Evolutionary conservation across 37 sponge, comb jelly and placozoan species (phyloP).

Genomic region (Crambe crambe): DNA sequence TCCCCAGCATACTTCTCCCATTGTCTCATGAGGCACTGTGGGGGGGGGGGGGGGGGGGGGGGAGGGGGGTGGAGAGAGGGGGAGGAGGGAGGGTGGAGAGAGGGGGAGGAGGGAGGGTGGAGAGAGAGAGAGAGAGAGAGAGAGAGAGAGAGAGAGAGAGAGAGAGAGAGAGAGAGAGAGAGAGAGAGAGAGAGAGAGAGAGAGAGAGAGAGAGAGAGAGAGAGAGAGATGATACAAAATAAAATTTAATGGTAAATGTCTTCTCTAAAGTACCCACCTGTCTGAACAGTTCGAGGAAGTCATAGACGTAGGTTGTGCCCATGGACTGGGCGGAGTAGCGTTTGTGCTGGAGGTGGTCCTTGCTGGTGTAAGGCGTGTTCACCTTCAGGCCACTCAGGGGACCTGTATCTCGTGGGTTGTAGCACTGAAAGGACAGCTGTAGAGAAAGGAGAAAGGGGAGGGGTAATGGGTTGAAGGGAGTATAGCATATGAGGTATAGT

Average conservation of each 20-base stretch:
- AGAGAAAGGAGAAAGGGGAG: neutral
- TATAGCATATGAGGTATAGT: neutral
- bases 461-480: neutral
- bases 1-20: slow-evolving; percentile 64
- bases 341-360: slow-evolving; percentile 94
- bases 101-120: neutral
- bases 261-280: slow-evolving; percentile 44
- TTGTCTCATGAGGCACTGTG: slow-evolving; percentile 23
- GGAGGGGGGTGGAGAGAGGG: neutral
- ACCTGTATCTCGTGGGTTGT: slow-evolving; percentile 49
- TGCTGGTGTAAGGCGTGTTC: slow-evolving; percentile 87
- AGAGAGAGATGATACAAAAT: too few species aligned
- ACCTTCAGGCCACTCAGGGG: slow-evolving; percentile 93
- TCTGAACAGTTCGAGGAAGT: slow-evolving; percentile 92
- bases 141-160: slow-evolving; percentile 9
- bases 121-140: slow-evolving; percentile 2
- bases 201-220: too few species aligned
- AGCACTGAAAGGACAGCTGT: slow-evolving; percentile 69
- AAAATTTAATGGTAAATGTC: too few species aligned
- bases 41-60: neutral
- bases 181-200: slow-evolving; percentile 13
- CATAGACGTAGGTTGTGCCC: slow-evolving; percentile 96
- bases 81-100: neutral
- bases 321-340: slow-evolving; percentile 89
- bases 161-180: slow-evolving; percentile 15